Conservation (phyloP, 2,888 invertebrate species). For the Hetaerina titia region DNA sequence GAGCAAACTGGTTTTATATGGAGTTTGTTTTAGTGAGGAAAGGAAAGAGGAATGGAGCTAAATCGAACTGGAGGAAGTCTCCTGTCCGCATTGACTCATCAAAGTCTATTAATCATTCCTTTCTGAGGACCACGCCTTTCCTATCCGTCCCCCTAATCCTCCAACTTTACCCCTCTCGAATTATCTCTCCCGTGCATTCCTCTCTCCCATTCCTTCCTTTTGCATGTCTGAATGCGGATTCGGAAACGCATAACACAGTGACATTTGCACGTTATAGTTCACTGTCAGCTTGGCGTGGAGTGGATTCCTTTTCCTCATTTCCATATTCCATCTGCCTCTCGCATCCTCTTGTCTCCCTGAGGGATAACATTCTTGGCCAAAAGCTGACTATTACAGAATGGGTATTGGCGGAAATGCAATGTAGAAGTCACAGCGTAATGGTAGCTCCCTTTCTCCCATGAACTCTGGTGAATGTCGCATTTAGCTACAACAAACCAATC, state of each 20-base stretch:
- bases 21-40: background rate
- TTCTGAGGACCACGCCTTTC: background rate
- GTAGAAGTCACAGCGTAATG: background rate
- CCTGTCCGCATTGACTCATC: background rate
- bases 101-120: background rate
- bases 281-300: background rate
- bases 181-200: background rate
- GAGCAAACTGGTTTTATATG: background rate
- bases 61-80: background rate
- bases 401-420: background rate
- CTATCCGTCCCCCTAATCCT: background rate
- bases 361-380: background rate
- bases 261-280: background rate
- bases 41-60: background rate
- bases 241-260: background rate
- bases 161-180: no score
- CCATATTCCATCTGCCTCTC: background rate
- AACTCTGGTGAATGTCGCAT: background rate
- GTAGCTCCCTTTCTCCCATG: background rate
- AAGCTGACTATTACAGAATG: background rate
- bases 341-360: background rate
- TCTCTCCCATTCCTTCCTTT: background rate
- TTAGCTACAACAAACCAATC: background rate
- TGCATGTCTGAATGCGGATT: background rate
- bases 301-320: background rate